phyloP scores from a whole-genome alignment of 2,888 invertebrate genomes.

The Tetanocera ferruginea region DNA sequence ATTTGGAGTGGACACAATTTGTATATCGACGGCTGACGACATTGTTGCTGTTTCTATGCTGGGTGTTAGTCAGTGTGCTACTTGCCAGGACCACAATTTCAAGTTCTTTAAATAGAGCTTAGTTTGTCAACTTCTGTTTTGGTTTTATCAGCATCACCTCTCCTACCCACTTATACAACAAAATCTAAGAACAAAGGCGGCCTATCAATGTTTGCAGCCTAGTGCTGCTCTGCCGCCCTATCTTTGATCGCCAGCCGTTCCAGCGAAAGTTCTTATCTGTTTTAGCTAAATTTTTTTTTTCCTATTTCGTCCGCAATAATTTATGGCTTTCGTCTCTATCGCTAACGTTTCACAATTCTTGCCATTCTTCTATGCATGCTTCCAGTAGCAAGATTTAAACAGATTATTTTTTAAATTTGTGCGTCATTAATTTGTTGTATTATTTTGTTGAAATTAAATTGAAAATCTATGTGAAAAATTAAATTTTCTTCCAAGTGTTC shows the following conservation, averaged over 20 bases:
- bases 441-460: not conserved
- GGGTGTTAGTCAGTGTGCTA: not conserved
- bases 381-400: not conserved
- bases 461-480: slow-evolving; percentile 3
- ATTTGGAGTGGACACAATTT: slow-evolving; percentile 78
- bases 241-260: not conserved
- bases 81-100: no score
- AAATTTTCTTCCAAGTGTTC: not conserved
- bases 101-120: no score
- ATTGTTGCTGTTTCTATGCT: slow-evolving; percentile 20
- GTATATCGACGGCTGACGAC: slow-evolving; percentile 73
- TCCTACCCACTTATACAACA: not conserved
- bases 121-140: not conserved
- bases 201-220: not conserved
- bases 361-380: not conserved
- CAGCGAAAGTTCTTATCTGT: slow-evolving; percentile 23
- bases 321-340: not conserved
- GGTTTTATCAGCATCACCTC: not conserved
- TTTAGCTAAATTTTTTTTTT: not conserved
- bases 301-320: slow-evolving; percentile 14
- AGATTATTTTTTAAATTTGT: not conserved
- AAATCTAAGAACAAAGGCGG: not conserved
- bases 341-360: not conserved
- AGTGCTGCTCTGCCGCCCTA: slow-evolving; percentile 6
- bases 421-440: not conserved